A percentile compares a stretch with the other conserved stretches of the same genome.
phyloP scores from a whole-genome alignment of 2,113 vertebrate genomes.

The Sprattus sprattus region DNA sequence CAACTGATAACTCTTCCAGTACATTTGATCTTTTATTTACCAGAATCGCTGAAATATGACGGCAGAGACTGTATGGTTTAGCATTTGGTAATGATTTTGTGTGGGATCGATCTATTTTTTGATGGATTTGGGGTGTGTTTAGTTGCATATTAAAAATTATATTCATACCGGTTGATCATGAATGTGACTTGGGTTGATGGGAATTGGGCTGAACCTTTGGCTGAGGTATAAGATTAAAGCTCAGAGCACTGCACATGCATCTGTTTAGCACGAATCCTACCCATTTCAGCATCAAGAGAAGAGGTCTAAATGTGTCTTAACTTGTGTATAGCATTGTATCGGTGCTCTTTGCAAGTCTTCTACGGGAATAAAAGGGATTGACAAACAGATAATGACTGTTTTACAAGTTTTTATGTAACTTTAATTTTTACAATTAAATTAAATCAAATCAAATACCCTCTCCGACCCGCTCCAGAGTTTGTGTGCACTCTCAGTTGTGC shows the following conservation, averaged over 20 bases:
- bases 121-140: neutral
- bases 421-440: neutral
- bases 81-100: neutral
- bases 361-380: neutral
- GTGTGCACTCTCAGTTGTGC: neutral
- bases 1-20: neutral
- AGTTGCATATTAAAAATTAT: neutral
- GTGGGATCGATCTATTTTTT: neutral
- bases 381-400: neutral
- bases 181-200: slow-evolving; percentile 1
- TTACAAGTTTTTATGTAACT: neutral
- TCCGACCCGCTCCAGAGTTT: neutral
- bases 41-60: neutral
- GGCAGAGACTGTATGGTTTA: neutral
- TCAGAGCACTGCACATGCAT: neutral
- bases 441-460: neutral
- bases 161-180: neutral
- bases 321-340: neutral
- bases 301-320: neutral
- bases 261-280: neutral
- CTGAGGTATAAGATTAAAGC: neutral
- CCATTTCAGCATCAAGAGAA: neutral
- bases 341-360: neutral
- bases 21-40: neutral
- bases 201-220: neutral